Evolutionary conservation across 2,113 vertebrate genomes (phyloP), one percentile per base, ranked within the genome.

Genomic region (Rhombomys opimus): DNA sequence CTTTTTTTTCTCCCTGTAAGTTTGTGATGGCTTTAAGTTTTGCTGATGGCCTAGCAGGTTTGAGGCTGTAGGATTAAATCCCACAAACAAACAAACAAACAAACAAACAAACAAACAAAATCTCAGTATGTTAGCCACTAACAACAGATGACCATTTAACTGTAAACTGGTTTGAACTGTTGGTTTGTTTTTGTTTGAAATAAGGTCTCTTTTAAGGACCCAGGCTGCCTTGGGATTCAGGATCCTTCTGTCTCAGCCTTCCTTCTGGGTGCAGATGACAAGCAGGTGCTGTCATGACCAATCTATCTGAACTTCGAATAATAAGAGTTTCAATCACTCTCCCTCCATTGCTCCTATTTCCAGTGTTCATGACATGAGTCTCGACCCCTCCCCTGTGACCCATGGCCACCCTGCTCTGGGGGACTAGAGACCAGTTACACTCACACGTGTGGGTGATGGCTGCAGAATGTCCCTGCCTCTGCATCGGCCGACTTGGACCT

Each of bases 361-460:
- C 7, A 82, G 80, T 2, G 54, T n/a, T 57, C 76, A 22, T 32
- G 17, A 63, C 63, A 57, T 35, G 32, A 54, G 27, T 57, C 57
- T 13, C 15, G 17, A 15, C 17, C 72, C 7, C 27, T 27, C 9
- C 72, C 3, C 7, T 0, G 3, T 8, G 27, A 46, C 15, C 1
- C 15, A 1, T 0, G 25, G 20, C 54, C 8, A n/a, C 2, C 4
- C 17, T 4, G 30, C 61, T 54, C 73, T 10, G 1, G 87, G 77
- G 54, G 84, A 38, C 30, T 5, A 7, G 73, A 46, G 35, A 57
- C 30, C 23, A 6, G 65, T 9, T 7, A 22, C 10, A 23, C 5
- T 46, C n/a, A 7, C 0, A 0, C 0, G 30, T 2, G 0, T 5
- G 30, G 52, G n/a, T 27, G 27, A 57, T 30, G 22, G 46, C 54